Conservation (phyloP, 2,888 invertebrate genomes). For the Chromoteleia sp. region DNA sequence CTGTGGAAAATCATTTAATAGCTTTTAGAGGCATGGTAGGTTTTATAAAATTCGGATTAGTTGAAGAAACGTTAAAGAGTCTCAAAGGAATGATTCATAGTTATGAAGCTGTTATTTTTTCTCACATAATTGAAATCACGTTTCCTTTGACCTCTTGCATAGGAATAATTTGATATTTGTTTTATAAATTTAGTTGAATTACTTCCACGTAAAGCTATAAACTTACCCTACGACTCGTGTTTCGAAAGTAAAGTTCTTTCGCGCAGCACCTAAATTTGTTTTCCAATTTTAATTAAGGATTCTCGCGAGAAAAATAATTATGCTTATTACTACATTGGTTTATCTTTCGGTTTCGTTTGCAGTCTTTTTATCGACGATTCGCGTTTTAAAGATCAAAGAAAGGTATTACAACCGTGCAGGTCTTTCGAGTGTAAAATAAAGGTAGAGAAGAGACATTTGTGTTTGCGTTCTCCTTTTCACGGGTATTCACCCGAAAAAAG, state of each 20-base stretch:
- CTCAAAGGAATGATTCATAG: constrained; percentile 1
- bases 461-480: constrained; percentile 4
- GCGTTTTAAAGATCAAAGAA: no score
- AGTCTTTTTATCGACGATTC: no score
- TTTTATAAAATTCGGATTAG: no score
- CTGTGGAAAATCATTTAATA: neutral
- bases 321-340: no score
- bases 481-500: constrained; percentile 1
- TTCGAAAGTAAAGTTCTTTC: constrained; percentile 4
- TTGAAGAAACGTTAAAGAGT: no score
- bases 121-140: neutral
- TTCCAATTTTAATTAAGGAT: no score
- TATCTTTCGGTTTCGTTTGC: no score
- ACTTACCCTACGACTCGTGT: no score
- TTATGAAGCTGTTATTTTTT: neutral
- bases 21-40: neutral
- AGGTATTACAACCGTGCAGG: neutral
- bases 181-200: constrained; percentile 3
- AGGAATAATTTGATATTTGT: neutral
- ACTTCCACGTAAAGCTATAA: constrained; percentile 17
- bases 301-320: no score
- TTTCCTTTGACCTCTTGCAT: neutral
- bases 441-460: neutral
- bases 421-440: constrained; percentile 5
- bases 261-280: no score